Conservation (phyloP, 2,113 vertebrate genomes). For the Salvelinus namaycush region DNA sequence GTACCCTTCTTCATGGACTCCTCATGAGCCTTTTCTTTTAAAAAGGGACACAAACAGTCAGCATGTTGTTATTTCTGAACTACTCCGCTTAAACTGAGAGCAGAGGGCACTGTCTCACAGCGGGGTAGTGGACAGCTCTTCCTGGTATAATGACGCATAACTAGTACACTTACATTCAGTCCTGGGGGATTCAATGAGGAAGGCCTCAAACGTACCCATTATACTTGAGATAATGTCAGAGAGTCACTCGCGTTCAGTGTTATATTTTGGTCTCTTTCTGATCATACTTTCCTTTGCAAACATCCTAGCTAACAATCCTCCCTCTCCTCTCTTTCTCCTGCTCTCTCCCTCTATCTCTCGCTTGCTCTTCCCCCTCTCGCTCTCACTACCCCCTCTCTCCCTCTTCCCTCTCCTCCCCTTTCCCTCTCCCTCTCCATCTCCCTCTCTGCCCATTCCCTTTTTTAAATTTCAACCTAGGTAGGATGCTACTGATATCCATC, state of each 20-base stretch:
- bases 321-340: background rate
- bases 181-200: constrained; percentile 78
- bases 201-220: constrained; percentile 84
- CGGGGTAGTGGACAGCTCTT: constrained; percentile 70
- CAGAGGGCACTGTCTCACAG: constrained; percentile 74
- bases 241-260: constrained; percentile 82
- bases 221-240: constrained; percentile 86
- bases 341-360: constrained; percentile 1
- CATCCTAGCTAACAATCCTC: constrained; percentile 29
- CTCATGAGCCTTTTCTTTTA: constrained; percentile 48
- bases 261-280: constrained; percentile 63
- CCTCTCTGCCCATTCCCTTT: constrained; percentile 76
- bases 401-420: constrained; percentile 1
- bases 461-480: constrained; percentile 79
- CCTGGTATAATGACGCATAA: constrained; percentile 80
- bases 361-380: constrained; percentile 3
- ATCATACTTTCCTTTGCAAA: constrained; percentile 60
- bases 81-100: constrained; percentile 68
- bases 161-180: constrained; percentile 81
- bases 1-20: constrained; percentile 56
- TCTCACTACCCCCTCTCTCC: constrained; percentile 75
- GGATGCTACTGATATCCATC: constrained; percentile 83
- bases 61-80: constrained; percentile 76
- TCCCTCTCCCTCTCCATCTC: constrained; percentile 59
- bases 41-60: constrained; percentile 63